Conservation (phyloP, 2,113 vertebrate genomes). For the Trichechus manatus region DNA sequence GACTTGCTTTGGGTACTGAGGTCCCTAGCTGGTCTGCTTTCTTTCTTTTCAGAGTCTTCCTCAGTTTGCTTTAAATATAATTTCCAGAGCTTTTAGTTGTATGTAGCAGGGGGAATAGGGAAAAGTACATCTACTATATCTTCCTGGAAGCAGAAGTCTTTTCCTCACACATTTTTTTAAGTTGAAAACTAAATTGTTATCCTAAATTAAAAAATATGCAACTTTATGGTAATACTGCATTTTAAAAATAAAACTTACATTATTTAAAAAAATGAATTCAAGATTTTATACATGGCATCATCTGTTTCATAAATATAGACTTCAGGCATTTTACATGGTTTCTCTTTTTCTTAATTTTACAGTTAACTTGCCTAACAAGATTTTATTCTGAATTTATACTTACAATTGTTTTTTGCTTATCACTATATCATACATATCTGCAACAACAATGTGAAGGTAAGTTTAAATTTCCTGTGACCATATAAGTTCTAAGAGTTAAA, state of each 20-base stretch:
- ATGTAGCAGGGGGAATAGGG: neutral
- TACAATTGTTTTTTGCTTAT: neutral
- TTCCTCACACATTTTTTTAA: neutral
- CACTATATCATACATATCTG: neutral
- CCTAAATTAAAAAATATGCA: neutral
- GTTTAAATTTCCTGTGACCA: neutral
- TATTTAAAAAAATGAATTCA: neutral
- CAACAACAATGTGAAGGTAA: neutral
- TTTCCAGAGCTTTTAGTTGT: neutral
- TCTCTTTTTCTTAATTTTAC: neutral
- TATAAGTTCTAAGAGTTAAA: neutral
- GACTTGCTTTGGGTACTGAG: neutral
- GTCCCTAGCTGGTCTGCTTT: neutral
- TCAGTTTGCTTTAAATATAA: neutral
- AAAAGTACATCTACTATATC: neutral
- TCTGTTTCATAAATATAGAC: neutral
- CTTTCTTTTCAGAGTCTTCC: neutral
- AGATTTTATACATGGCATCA: neutral
- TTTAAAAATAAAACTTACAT: neutral
- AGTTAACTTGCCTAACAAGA: neutral
- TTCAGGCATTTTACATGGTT: neutral
- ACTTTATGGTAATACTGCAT: neutral
- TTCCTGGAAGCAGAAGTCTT: neutral
- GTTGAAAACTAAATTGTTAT: neutral
- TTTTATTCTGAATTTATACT: slow-evolving; percentile 27